Conservation (phyloP, 2,797 vertebrate genomes). For the Psittacula derbiana region DNA sequence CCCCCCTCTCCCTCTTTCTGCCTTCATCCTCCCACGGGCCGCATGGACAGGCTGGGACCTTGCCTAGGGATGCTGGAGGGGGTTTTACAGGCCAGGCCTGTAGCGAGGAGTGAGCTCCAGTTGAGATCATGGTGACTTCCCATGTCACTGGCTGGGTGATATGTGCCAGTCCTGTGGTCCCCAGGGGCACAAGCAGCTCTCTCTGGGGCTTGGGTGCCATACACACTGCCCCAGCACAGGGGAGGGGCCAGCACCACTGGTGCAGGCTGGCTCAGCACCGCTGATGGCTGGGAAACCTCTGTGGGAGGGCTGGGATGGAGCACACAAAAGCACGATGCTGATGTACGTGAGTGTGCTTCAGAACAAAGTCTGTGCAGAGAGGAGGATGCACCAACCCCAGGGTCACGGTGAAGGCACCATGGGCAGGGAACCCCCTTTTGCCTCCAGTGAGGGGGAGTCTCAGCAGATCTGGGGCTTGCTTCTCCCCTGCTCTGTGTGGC, state of each 20-base stretch:
- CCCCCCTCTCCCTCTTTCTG: neutral
- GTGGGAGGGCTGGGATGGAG: fast-evolving
- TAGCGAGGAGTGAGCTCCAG: fast-evolving
- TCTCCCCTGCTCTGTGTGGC: neutral
- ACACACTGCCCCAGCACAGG: neutral
- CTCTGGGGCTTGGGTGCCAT: neutral
- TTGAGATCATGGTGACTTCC: neutral
- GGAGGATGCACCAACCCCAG: too few species aligned
- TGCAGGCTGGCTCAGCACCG: neutral
- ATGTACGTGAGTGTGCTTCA: fast-evolving
- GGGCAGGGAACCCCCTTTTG: neutral
- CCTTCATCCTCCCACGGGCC: neutral
- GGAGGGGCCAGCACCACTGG: neutral
- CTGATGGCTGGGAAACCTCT: neutral
- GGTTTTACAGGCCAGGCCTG: neutral
- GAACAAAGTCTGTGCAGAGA: neutral
- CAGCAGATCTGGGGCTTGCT: neutral
- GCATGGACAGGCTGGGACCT: neutral
- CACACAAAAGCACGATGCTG: fast-evolving
- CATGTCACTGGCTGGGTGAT: neutral
- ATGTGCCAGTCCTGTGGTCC: neutral
- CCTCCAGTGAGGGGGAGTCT: neutral
- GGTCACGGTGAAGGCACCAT: fast-evolving
- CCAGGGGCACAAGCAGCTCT: fast-evolving
- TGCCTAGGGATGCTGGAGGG: neutral